Percentiles rank a stretch among this genome's conserved stretches.
Conservation (phyloP, 2,888 invertebrate genomes). For the Drosophila anomalata region DNA sequence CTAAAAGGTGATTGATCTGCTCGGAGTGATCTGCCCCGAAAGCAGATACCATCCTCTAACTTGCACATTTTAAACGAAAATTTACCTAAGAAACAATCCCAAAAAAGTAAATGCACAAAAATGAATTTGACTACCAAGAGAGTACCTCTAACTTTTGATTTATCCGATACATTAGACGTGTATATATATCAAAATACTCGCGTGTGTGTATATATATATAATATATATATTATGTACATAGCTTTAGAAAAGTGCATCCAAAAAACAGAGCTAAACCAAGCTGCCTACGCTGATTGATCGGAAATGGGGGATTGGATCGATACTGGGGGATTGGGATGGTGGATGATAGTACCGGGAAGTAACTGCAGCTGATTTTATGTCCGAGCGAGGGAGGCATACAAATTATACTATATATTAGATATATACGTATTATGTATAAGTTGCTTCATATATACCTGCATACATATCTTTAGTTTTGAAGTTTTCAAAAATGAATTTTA, state of each 20-base stretch:
- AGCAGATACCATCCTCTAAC: conserved; percentile 10
- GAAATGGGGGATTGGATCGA: neutral
- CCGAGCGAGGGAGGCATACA: conserved; percentile 29
- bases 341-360: neutral
- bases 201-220: conserved; percentile 16
- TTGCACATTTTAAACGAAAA: conserved; percentile 20
- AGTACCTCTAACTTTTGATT: conserved; percentile 28
- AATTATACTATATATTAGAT: conserved; percentile 39
- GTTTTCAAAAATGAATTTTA: conserved; percentile 55
- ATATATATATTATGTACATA: conserved; percentile 30
- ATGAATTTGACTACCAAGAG: conserved; percentile 32
- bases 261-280: conserved; percentile 71
- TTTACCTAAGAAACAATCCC: conserved; percentile 48
- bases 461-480: conserved; percentile 47
- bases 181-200: conserved; percentile 40
- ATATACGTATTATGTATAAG: conserved; percentile 28
- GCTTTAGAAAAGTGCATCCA: conserved; percentile 68
- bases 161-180: conserved; percentile 34
- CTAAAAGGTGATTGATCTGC: conserved; percentile 42
- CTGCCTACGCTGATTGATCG: conserved; percentile 57
- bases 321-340: neutral
- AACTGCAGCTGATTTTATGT: conserved; percentile 8
- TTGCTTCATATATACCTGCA: conserved; percentile 35
- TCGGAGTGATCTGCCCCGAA: conserved; percentile 3
- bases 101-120: conserved; percentile 29